Conservation (phyloP, 2,113 vertebrate genomes). For the Ctenomys sociabilis region DNA sequence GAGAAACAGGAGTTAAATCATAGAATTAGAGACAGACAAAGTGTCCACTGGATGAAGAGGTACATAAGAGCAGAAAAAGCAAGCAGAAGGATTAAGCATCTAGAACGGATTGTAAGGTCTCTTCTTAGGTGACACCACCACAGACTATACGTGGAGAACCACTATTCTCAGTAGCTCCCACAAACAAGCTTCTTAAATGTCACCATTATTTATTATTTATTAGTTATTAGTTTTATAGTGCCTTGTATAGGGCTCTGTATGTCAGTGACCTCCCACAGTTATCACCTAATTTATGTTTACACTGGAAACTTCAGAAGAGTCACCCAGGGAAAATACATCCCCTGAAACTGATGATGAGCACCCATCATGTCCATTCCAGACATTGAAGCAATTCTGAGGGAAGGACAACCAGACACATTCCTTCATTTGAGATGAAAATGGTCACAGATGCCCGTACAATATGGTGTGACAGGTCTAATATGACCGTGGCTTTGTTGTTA, state of each 20-base stretch:
- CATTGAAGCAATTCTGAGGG: neutral
- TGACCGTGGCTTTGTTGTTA: neutral
- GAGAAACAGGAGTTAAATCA: neutral
- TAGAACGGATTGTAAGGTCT: neutral
- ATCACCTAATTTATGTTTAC: constrained; percentile 1
- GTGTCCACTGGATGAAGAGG: neutral
- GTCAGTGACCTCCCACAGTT: neutral
- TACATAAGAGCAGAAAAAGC: neutral
- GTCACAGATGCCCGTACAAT: neutral
- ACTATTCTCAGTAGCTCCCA: neutral
- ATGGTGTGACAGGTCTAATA: neutral
- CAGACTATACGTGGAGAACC: neutral
- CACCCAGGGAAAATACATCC: neutral
- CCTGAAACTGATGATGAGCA: neutral
- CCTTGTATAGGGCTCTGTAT: neutral
- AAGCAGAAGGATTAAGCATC: neutral
- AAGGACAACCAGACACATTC: neutral
- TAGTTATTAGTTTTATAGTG: neutral
- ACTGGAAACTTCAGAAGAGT: neutral
- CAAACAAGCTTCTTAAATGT: neutral
- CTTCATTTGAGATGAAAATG: neutral
- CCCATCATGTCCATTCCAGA: neutral
- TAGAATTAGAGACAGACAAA: neutral
- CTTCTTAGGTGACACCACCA: neutral
- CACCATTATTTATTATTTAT: neutral